These are phyloP conservation scores for Hypocryptadius cinnamomeus DNA, from an alignment of 2,113 vertebrate species.

Conservation along the genomic window DNA sequence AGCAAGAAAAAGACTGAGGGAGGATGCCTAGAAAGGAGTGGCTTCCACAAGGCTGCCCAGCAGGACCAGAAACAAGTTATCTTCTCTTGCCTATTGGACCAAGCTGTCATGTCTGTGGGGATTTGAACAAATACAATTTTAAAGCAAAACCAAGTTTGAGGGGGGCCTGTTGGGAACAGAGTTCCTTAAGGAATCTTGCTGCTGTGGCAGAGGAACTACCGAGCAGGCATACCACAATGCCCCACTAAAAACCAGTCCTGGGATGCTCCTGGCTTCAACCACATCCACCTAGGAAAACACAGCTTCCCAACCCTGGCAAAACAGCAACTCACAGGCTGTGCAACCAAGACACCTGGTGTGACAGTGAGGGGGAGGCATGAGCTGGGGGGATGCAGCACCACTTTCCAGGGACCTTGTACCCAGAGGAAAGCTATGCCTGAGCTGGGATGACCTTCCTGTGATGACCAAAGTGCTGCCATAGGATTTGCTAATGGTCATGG, in stretches of 20 bases:
- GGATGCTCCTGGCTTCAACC: neutral
- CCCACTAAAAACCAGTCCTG: neutral
- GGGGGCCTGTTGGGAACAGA: accelerated
- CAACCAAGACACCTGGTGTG: accelerated
- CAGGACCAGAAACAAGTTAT: neutral
- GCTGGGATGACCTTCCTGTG: neutral
- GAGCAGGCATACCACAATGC: neutral
- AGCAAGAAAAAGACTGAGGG: neutral
- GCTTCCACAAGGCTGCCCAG: neutral
- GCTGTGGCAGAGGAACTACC: neutral
- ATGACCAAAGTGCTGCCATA: neutral
- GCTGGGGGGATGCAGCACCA: neutral
- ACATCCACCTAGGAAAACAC: neutral
- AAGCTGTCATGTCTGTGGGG: accelerated
- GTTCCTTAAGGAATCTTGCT: neutral
- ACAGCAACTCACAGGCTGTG: neutral
- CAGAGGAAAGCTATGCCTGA: neutral
- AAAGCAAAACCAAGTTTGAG: neutral
- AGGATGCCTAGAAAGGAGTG: neutral
- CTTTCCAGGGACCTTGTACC: neutral
- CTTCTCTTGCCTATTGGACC: neutral
- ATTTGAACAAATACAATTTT: neutral
- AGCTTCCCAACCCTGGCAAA: neutral
- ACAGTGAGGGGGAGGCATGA: accelerated
- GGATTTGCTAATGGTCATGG: neutral